A percentile compares a stretch with the other conserved stretches of the same genome.
Conservation (phyloP, 1,140 invertebrate species). For the Drosophila chauvacae region DNA sequence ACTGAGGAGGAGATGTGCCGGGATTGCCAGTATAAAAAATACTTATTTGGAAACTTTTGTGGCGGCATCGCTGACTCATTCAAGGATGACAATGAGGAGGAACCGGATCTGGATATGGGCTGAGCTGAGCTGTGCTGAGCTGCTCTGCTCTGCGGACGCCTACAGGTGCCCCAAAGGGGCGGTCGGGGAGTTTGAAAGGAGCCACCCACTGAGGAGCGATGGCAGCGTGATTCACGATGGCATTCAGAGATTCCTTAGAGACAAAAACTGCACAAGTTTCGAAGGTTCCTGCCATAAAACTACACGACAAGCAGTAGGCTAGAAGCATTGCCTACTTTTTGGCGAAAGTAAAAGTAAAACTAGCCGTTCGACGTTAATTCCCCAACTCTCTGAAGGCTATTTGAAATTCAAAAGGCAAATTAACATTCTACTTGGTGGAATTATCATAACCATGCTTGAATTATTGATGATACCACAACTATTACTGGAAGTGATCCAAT, state of each 20-base stretch:
- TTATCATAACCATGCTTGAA: background rate
- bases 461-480: constrained; percentile 12
- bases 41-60: constrained; percentile 81
- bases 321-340: background rate
- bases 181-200: constrained; percentile 14
- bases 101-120: constrained; percentile 23
- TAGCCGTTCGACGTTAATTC: background rate
- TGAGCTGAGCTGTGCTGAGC: background rate
- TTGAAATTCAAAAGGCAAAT: constrained; percentile 1
- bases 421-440: background rate
- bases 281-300: background rate
- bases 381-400: too few species aligned
- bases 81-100: constrained; percentile 52
- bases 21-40: constrained; percentile 77
- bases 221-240: constrained; percentile 44
- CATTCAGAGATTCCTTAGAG: constrained; percentile 5
- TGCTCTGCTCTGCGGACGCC: constrained; percentile 12
- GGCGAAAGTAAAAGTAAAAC: background rate
- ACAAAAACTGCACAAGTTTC: background rate
- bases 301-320: background rate
- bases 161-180: constrained; percentile 58
- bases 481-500: constrained; percentile 6
- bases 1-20: constrained; percentile 1
- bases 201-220: constrained; percentile 13
- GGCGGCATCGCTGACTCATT: constrained; percentile 74